Evolutionary conservation across 2,113 vertebrate species (phyloP).

Genomic region (Syngnathoides biaculeatus): DNA sequence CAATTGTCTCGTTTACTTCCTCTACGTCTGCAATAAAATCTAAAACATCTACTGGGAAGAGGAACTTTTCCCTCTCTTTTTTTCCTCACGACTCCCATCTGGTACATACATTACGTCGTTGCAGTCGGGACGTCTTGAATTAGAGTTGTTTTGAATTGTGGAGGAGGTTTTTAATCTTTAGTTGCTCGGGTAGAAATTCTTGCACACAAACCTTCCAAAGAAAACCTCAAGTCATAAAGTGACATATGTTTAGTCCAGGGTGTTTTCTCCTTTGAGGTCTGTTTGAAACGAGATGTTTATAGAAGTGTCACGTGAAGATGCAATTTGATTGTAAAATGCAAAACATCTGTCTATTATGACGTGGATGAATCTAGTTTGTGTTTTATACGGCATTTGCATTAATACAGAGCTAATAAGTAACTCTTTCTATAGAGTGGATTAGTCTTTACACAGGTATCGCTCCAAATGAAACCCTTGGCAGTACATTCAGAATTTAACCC

Average conservation of each 20-base stretch:
- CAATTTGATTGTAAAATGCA: constrained; percentile 17
- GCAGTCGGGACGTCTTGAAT: constrained; percentile 1
- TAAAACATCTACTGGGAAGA: constrained; percentile 54
- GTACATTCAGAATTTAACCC: background rate
- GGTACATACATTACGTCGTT: constrained; percentile 50
- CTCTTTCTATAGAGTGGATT: background rate
- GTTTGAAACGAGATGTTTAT: constrained; percentile 36
- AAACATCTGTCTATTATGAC: constrained; percentile 6
- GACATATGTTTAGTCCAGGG: constrained; percentile 41
- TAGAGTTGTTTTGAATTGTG: constrained; percentile 21
- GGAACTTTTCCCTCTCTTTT: constrained; percentile 46
- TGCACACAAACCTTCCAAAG: constrained; percentile 24
- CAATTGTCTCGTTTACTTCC: background rate
- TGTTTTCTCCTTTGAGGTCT: constrained; percentile 20
- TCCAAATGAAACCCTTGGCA: background rate
- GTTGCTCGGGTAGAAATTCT: constrained; percentile 12
- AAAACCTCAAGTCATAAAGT: constrained; percentile 47
- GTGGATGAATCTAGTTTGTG: constrained; percentile 5
- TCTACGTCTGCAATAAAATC: constrained; percentile 57
- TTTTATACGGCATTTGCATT: background rate
- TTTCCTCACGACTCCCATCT: constrained; percentile 56
- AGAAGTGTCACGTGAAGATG: constrained; percentile 5
- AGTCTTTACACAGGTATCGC: background rate
- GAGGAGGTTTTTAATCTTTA: constrained; percentile 3
- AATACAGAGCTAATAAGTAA: background rate